Evolutionary conservation across 2,888 invertebrate genomes (phyloP), one percentile per base, ranked within the genome.

Genomic region (Tenthredo mesomela): DNA sequence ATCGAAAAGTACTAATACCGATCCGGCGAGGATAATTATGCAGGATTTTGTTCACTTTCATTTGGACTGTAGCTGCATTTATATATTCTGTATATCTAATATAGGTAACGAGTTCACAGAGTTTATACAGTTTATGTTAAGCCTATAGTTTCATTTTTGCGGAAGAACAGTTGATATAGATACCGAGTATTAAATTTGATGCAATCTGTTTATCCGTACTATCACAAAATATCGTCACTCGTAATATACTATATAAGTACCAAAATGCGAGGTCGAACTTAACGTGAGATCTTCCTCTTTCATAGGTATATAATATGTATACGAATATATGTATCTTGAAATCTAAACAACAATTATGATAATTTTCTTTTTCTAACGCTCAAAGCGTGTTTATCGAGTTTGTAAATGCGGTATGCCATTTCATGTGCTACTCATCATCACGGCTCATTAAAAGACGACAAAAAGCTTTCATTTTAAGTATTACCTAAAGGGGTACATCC

Each of bases 201-300:
- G 54, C 54, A n/a, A 54, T 54, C 54, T n/a, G 54, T n/a, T 54
- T 2, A 6, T 54, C n/a, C 54, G 54, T 54, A n/a, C n/a, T n/a
- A 54, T 54, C 54, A 54, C 5, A 54, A 54, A 54, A 54, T 54
- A n/a, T 54, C 54, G 18, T 18, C 54, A 54, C n/a, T 54, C 54
- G 54, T 54, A 54, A 54, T 54, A 54, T 50, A 50, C 37, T 37
- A 37, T 54, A 54, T 70, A 70, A 70, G 70, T 70, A 70, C 70
- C n/a, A 70, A 70, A 70, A 70, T 70, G 10, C 54, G 33, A 37
- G 70, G n/a, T 70, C 15, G 37, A 70, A 70, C n/a, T 37, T 70
- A 37, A 70, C 70, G 5, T 33, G 70, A 70, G 70, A 33, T 70
- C 37, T 70, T 10, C 61, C 61, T 21, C 25, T 25, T 21, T 37